A percentile compares a stretch with the other conserved stretches of the same genome.
These are phyloP conservation scores for Papilio elwesi DNA, from an alignment of 2,888 invertebrate genomes.

Conservation along the genomic window DNA sequence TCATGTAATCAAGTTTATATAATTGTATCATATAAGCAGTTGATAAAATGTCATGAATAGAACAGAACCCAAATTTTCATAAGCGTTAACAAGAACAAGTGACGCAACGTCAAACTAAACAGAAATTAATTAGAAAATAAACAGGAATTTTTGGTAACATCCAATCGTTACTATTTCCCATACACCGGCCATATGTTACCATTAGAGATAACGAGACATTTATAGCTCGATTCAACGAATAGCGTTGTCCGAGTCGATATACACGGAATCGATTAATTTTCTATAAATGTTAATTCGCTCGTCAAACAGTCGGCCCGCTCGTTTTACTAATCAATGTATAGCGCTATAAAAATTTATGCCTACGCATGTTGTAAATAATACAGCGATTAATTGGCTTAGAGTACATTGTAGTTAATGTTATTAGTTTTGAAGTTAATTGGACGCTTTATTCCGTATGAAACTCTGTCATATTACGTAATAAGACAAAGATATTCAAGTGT, in stretches of 20 bases:
- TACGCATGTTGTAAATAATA: constrained; percentile 69
- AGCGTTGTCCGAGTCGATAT: constrained; percentile 59
- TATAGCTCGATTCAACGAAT: constrained; percentile 69
- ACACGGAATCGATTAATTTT: constrained; percentile 79
- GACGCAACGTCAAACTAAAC: no score
- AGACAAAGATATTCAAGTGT: background rate
- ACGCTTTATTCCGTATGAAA: constrained; percentile 44
- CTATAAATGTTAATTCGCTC: constrained; percentile 79
- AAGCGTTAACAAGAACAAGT: no score
- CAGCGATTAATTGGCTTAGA: constrained; percentile 67
- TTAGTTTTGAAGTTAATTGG: constrained; percentile 69
- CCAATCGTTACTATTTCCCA: constrained; percentile 64
- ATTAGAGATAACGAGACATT: constrained; percentile 79
- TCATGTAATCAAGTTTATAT: no score
- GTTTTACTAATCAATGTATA: constrained; percentile 80
- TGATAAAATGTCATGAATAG: no score
- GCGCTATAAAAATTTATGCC: constrained; percentile 73
- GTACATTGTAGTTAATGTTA: constrained; percentile 61
- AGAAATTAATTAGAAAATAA: constrained; percentile 62
- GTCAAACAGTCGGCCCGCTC: constrained; percentile 75
- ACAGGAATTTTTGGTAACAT: constrained; percentile 62
- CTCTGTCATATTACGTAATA: constrained; percentile 37
- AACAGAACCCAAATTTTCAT: no score
- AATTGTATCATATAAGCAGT: no score
- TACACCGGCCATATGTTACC: constrained; percentile 74